Evolutionary conservation across 1,140 invertebrate species (phyloP).

Genomic region (Drosophila sechellia): DNA sequence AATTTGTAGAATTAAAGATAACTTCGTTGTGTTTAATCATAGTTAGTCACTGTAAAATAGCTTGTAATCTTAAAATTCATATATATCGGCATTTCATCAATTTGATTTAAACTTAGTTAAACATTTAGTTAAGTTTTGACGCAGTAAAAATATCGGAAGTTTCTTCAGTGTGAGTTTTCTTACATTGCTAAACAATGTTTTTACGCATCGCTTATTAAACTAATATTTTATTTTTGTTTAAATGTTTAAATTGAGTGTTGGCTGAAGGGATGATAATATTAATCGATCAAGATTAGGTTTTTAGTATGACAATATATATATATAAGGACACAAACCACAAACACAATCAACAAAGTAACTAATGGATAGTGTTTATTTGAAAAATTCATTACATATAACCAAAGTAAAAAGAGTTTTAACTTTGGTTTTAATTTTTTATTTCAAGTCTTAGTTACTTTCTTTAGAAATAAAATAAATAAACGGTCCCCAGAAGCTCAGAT

Average conservation of each 20-base stretch:
- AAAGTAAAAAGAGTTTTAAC: no score
- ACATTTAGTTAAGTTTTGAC: neutral
- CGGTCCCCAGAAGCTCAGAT: no score
- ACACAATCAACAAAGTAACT: slow-evolving; percentile 5
- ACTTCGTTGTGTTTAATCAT: slow-evolving; percentile 15
- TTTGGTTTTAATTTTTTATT: no score
- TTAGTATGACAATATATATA: neutral
- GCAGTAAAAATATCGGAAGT: neutral
- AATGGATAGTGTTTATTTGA: no score
- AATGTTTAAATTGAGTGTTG: neutral
- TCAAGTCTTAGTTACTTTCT: no score
- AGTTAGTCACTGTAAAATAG: slow-evolving; percentile 25
- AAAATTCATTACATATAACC: no score
- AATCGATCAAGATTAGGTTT: neutral
- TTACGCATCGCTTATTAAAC: neutral
- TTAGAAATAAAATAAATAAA: no score
- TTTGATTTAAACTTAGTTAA: neutral
- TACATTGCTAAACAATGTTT: neutral
- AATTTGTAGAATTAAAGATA: slow-evolving; percentile 40
- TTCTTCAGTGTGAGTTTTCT: neutral
- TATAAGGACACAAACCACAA: slow-evolving; percentile 19
- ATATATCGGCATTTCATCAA: neutral
- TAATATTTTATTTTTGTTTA: neutral
- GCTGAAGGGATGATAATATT: neutral
- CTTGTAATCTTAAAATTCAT: slow-evolving; percentile 3